phyloP scores from a whole-genome alignment of 1,140 invertebrate species.

The Copidosoma floridanum region DNA sequence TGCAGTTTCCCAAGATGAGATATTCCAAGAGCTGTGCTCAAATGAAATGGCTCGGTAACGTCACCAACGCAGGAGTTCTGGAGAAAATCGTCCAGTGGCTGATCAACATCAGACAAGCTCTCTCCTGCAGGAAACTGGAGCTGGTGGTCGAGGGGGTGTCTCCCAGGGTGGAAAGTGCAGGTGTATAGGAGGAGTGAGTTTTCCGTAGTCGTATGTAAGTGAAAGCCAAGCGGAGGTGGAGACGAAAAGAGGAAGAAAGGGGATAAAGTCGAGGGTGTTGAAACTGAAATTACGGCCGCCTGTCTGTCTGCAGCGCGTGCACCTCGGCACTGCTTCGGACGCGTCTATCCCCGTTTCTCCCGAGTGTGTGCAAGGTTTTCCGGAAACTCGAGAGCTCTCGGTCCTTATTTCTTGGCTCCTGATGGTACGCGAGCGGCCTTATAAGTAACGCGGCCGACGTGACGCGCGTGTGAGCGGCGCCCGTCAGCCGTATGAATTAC shows the following conservation, averaged over 20 bases:
- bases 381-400: slow-evolving; percentile 26
- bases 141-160: too few relatives aligned
- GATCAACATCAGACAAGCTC: too few relatives aligned
- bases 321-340: too few relatives aligned
- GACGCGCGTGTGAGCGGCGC: slow-evolving; percentile 32
- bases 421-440: too few relatives aligned
- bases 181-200: background rate
- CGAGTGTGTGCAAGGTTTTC: slow-evolving; percentile 8
- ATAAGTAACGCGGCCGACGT: slow-evolving; percentile 38
- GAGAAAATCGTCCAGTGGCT: too few relatives aligned
- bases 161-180: background rate
- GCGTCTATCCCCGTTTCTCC: slow-evolving; percentile 23
- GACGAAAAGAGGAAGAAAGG: slow-evolving; percentile 28
- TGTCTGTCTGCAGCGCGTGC: slow-evolving; percentile 30
- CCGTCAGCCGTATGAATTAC: slow-evolving; percentile 10
- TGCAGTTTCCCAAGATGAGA: too few relatives aligned
- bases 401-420: too few relatives aligned
- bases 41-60: too few relatives aligned
- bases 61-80: too few relatives aligned
- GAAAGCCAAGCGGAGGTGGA: background rate
- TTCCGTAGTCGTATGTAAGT: too few relatives aligned
- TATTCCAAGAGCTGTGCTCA: too few relatives aligned
- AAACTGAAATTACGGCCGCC: slow-evolving; percentile 41
- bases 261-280: slow-evolving; percentile 33
- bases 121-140: too few relatives aligned